Percentiles rank a stretch among this genome's conserved stretches.
Evolutionary conservation across 2,797 vertebrate genomes (phyloP).

Genomic region (Pipistrellus pygmaeus): DNA sequence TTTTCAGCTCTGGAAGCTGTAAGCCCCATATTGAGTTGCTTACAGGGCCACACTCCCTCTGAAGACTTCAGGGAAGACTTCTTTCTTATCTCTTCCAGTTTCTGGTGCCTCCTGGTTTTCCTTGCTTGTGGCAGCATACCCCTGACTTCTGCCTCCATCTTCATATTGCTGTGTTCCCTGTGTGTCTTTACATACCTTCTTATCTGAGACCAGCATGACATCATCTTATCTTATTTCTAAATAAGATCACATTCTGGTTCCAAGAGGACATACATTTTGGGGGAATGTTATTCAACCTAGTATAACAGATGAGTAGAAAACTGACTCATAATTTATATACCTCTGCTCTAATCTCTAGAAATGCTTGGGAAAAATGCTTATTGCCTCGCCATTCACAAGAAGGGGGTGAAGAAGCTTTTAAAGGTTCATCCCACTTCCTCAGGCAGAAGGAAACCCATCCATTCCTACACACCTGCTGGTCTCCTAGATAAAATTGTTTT

Average conservation of each 20-base stretch:
- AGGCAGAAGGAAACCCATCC: background rate
- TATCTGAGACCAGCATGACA: background rate
- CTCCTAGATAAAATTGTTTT: background rate
- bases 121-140: background rate
- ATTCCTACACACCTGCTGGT: background rate
- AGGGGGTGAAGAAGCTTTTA: background rate
- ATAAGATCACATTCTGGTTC: slow-evolving; percentile 37
- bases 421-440: background rate
- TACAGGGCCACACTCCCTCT: background rate
- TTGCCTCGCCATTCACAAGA: background rate
- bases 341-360: background rate
- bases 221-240: slow-evolving; percentile 54
- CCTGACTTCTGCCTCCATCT: background rate
- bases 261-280: background rate
- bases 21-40: slow-evolving; percentile 2
- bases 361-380: background rate
- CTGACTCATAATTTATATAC: background rate
- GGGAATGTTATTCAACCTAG: background rate
- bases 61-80: background rate
- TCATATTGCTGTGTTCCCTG: background rate
- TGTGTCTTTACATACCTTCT: background rate
- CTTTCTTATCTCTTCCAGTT: background rate
- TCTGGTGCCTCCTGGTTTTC: background rate
- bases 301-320: slow-evolving; percentile 7
- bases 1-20: background rate